phyloP scores from a whole-genome alignment of 2,113 vertebrate species.

The Condylura cristata region DNA sequence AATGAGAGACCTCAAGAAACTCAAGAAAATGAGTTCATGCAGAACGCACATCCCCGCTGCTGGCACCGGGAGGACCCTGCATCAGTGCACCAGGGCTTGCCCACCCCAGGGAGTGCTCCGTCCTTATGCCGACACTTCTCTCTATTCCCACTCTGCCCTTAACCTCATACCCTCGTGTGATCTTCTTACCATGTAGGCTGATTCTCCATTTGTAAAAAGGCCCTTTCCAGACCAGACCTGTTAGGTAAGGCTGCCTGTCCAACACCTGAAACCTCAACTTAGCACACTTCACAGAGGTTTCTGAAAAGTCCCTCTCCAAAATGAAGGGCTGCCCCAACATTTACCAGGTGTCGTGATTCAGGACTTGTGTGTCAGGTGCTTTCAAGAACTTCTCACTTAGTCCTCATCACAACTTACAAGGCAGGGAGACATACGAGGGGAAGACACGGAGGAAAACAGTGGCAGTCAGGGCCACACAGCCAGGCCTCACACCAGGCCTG shows the following conservation, averaged over 20 bases:
- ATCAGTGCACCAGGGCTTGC: background rate
- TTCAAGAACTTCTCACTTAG: conserved; percentile 39
- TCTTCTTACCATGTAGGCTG: background rate
- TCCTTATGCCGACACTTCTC: background rate
- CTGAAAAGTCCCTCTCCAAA: background rate
- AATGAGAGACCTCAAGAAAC: background rate
- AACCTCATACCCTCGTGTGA: background rate
- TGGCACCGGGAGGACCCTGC: background rate
- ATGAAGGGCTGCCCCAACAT: conserved; percentile 7
- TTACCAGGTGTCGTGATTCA: background rate
- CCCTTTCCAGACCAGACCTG: background rate
- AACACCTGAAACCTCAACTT: background rate
- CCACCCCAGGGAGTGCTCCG: background rate
- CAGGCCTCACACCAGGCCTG: background rate
- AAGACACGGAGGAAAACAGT: conserved; percentile 6
- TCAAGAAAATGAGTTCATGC: too few species aligned
- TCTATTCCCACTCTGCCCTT: background rate
- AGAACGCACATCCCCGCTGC: background rate
- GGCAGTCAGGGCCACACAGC: background rate
- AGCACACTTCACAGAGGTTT: conserved; percentile 3
- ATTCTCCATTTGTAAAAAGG: background rate
- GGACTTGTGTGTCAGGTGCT: background rate
- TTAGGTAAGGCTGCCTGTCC: background rate
- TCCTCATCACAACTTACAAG: background rate
- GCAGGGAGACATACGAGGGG: background rate